Base-by-base conservation (phyloP, 2,888 invertebrate species). In the Calameuta idolon region DNA sequence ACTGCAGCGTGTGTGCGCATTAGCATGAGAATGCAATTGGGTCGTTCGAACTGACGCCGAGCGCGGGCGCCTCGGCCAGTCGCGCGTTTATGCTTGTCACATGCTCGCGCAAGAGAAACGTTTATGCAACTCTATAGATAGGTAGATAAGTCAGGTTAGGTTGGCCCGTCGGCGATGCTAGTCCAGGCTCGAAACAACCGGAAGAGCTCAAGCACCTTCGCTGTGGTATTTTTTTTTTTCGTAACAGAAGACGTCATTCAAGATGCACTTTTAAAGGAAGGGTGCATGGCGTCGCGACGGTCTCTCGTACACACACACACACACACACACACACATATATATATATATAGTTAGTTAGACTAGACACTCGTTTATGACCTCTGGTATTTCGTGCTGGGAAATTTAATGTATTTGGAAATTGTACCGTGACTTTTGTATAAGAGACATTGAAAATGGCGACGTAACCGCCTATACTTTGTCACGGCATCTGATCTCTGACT, bases 11-110 rank as follows among this genome's bases (percentile, higher is more conserved):
- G 23, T 9, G 55, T 23, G 23, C 23, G 55, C 79, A 83, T 84
- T 84, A 83, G 76, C 84, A 84, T 84, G 69, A 84, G 80, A 84
- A 84, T 83, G 84, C 82, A 84, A 83, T 84, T 83, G 84, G 84
- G 83, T 83, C 84, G 80, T 78, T 81, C 77, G 75, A 79, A 81
- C 76, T 83, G 80, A 81, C 80, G 77, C 80, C 82, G 79, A 79
- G 76, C 55, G 55, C 55, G 23, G 55, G 76, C 76, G 76, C 76
- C 79, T 76, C 75, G 73, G 73, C 77, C 77, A 76, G 81, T 79
- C 78, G 77, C 78, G 77, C 76, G 75, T 78, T 77, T 78, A 79
- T 75, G 79, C 79, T 40, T 34, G 76, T 55, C 55, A 23, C 55
- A 55, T 55, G 55, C 9, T 23, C 55, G 23, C 23, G 9, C 23